Evolutionary conservation across 1,140 invertebrate species (phyloP).

Genomic region (Batillaria attramentaria): DNA sequence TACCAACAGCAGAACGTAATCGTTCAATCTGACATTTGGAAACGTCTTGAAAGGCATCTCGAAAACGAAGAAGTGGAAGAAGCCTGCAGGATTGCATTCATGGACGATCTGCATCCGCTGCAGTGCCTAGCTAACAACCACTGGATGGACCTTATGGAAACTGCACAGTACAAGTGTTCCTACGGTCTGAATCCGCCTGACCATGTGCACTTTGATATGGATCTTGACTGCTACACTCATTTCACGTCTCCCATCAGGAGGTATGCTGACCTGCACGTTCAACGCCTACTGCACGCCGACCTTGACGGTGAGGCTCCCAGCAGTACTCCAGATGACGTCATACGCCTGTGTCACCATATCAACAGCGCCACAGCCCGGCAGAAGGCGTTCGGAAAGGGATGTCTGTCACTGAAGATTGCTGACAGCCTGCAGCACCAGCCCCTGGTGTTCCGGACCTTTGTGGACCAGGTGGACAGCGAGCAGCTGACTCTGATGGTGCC

Average conservation of each 20-base stretch:
- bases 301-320: conserved; percentile 33
- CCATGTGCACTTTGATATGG: conserved; percentile 46
- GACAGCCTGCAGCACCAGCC: conserved; percentile 27
- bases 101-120: conserved; percentile 93
- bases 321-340: conserved; percentile 45
- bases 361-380: conserved; percentile 39
- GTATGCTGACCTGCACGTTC: conserved; percentile 37
- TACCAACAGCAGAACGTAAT: background rate
- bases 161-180: conserved; percentile 78
- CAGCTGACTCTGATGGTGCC: conserved; percentile 36
- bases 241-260: conserved; percentile 69
- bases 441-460: conserved; percentile 32
- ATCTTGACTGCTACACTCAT: conserved; percentile 62
- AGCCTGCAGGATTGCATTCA: conserved; percentile 87
- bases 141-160: conserved; percentile 41
- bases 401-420: conserved; percentile 28
- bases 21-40: conserved; percentile 34
- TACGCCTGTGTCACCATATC: conserved; percentile 37
- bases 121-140: conserved; percentile 85
- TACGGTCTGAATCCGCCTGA: conserved; percentile 40
- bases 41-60: conserved; percentile 33
- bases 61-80: conserved; percentile 80
- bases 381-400: conserved; percentile 43
- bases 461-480: conserved; percentile 34
- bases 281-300: conserved; percentile 50